Percentiles rank a stretch among this genome's conserved stretches.
Evolutionary conservation across 1,140 invertebrate species (phyloP).

Genomic region (Phenacoccus solenopsis): DNA sequence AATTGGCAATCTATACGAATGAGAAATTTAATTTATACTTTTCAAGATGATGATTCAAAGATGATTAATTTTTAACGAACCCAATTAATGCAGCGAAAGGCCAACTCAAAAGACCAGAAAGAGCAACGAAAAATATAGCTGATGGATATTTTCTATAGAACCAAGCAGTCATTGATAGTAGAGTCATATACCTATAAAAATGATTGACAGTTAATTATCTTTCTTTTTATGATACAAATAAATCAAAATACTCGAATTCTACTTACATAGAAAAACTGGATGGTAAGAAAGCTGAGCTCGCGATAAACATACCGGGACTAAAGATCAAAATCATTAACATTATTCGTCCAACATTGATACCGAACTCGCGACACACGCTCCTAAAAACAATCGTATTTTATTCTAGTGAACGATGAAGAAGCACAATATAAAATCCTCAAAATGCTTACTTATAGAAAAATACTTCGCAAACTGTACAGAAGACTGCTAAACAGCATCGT

Average conservation of each 20-base stretch:
- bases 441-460: conserved; percentile 88
- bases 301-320: conserved; percentile 83
- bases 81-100: conserved; percentile 82
- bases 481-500: conserved; percentile 65
- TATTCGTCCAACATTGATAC: conserved; percentile 71
- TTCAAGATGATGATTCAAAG: conserved; percentile 13
- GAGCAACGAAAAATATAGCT: conserved; percentile 69
- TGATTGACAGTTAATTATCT: conserved; percentile 20
- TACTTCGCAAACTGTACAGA: conserved; percentile 70
- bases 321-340: conserved; percentile 71
- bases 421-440: neutral
- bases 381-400: conserved; percentile 39
- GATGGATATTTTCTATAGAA: conserved; percentile 61
- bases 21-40: neutral
- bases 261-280: conserved; percentile 79
- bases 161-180: conserved; percentile 75
- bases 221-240: conserved; percentile 19
- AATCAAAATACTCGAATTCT: conserved; percentile 19
- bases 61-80: conserved; percentile 32
- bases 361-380: conserved; percentile 76
- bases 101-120: conserved; percentile 71
- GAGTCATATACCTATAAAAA: conserved; percentile 51
- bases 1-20: conserved; percentile 63
- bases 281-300: conserved; percentile 79
- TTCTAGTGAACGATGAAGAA: neutral